Evolutionary conservation across 2,113 vertebrate species (phyloP).

Genomic region (Seriola aureovittata): DNA sequence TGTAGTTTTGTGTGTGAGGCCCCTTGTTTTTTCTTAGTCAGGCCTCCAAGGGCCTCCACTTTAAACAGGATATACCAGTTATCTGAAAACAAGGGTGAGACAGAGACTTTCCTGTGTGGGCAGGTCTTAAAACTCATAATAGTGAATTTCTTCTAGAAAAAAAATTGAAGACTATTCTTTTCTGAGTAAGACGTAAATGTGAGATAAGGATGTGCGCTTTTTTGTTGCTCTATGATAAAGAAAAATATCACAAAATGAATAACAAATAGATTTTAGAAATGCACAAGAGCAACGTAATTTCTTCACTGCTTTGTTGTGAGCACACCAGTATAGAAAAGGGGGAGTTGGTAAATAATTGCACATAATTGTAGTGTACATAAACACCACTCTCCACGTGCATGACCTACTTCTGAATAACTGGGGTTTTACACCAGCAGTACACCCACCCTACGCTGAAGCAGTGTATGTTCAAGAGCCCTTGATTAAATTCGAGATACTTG

Average conservation of each 20-base stretch:
- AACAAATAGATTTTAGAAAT: neutral
- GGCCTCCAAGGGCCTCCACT: conserved; percentile 53
- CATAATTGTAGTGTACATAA: conserved; percentile 64
- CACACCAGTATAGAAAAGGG: conserved; percentile 24
- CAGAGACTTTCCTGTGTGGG: conserved; percentile 66
- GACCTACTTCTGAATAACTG: conserved; percentile 75
- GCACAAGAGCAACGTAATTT: neutral
- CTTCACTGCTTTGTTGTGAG: neutral
- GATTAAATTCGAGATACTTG: conserved; percentile 29
- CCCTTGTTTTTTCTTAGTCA: conserved; percentile 49
- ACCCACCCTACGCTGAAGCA: conserved; percentile 52
- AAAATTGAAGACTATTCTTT: conserved; percentile 7
- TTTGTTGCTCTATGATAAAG: neutral
- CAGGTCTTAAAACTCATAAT: conserved; percentile 10
- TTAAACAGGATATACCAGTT: conserved; percentile 80
- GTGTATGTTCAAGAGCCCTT: conserved; percentile 29
- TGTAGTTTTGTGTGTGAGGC: conserved; percentile 36
- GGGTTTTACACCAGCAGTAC: conserved; percentile 49
- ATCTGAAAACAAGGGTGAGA: conserved; percentile 74
- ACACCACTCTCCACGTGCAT: conserved; percentile 43
- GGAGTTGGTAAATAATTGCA: conserved; percentile 63
- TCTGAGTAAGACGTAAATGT: neutral
- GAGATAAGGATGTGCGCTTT: neutral
- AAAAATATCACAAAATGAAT: neutral
- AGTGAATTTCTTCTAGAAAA: conserved; percentile 16